Conservation (phyloP, 2,888 invertebrate species). For the Atethmia centrago region DNA sequence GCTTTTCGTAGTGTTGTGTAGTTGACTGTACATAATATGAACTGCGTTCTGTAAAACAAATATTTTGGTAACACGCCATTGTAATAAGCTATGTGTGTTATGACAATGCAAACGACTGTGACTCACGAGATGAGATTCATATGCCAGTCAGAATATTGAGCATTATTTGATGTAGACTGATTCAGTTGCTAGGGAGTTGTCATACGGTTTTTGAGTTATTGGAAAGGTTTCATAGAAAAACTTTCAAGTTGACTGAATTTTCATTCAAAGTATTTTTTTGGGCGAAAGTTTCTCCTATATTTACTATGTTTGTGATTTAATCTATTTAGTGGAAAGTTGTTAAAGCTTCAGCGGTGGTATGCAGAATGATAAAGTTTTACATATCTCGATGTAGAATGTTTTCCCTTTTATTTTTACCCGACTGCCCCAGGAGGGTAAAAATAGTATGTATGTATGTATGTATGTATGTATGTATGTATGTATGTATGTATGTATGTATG, state of each 20-base stretch:
- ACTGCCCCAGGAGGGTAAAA: too few species aligned
- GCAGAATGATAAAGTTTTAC: not conserved
- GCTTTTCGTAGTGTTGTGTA: not conserved
- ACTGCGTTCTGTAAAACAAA: conserved; percentile 33
- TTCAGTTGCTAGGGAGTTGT: conserved; percentile 1
- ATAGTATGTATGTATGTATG: too few species aligned
- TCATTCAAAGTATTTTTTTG: too few species aligned
- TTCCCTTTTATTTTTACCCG: not conserved
- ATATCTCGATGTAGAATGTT: not conserved
- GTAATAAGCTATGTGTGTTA: conserved; percentile 15
- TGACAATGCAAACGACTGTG: conserved; percentile 39
- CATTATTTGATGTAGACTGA: conserved; percentile 2
- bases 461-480: too few species aligned
- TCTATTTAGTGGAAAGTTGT: not conserved
- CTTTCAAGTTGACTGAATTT: too few species aligned
- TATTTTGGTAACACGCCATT: conserved; percentile 53
- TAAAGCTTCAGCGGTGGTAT: not conserved
- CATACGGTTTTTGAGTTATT: not conserved
- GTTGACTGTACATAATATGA: conserved; percentile 12
- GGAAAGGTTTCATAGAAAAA: not conserved
- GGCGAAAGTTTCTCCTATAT: too few species aligned
- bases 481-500: too few species aligned
- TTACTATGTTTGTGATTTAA: not conserved
- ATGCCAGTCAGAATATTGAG: conserved; percentile 3
- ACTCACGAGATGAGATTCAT: conserved; percentile 52